Evolutionary conservation across 1,140 invertebrate species (phyloP), one percentile per base, ranked within the genome.

Genomic region (Scaptomyza hsui): DNA sequence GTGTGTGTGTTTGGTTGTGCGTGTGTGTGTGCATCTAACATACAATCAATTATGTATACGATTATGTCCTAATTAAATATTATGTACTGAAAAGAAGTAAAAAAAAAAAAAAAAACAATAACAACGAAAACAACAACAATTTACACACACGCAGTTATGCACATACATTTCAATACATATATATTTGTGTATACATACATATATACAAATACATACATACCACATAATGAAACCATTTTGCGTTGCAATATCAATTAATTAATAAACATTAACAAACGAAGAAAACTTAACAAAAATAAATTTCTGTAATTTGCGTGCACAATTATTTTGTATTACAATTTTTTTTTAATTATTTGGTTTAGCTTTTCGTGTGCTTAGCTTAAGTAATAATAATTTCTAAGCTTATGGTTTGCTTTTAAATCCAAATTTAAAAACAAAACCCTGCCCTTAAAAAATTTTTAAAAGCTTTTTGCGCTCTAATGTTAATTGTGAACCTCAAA

Each of bases 41-140:
- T 63, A 48, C 69, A 74, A 74, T 74, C 71, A 74, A 70, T 63
- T 52, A 69, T 63, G 71, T 74, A 74, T 74, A 74, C 71, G 71
- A 74, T 63, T 74, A 74, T 69, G 29, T 56, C 49, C 63, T 62
- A 73, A 73, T 62, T 61, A 63, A 63, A 51, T 51, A 68, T 67
- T 57, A 67, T 57, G 42, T 67, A 49, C 26, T 39, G 21, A 29
- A 26, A 52, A 68, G 3, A 44, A 42, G 48, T 2, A 15, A 67
- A 57, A 53, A 53, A 35, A 26, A 18, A 9, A n/a, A 12, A 13
- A 7, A 59, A 52, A 10, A 39, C 37, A 51, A 16, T 49, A 52
- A 6, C 39, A 53, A 35, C 29, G 37, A 29, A 4, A 65, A 21
- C 32, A n/a, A 59, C 32, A 65, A 21, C 35, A 53, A 48, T 12